Conservation (phyloP, 2,113 vertebrate species). For the cattle (Bos taurus) region ARS-UCD2.0 NC_037332.1:52494501-52495000, state of each 20-base stretch:
- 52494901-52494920: neutral
- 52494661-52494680: neutral
- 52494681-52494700: neutral
- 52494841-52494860: neutral
- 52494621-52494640: neutral
- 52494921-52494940: neutral
- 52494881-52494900: neutral
- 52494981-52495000: neutral
- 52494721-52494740: neutral
- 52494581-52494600: neutral
- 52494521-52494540: neutral
- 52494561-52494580: neutral
- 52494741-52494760: neutral
- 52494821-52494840: neutral
- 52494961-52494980: neutral
- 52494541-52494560: neutral
- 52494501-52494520: neutral
- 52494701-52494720: neutral
- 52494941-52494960: neutral
- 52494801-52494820: neutral
- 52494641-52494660: neutral
- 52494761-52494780: neutral
- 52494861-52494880: neutral
- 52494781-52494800: neutral
- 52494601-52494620: neutral